A percentile compares a stretch with the other conserved stretches of the same genome.
These are phyloP conservation scores for Copsychus sechellarum DNA, from an alignment of 2,113 vertebrate species.

Conservation along the genomic window DNA sequence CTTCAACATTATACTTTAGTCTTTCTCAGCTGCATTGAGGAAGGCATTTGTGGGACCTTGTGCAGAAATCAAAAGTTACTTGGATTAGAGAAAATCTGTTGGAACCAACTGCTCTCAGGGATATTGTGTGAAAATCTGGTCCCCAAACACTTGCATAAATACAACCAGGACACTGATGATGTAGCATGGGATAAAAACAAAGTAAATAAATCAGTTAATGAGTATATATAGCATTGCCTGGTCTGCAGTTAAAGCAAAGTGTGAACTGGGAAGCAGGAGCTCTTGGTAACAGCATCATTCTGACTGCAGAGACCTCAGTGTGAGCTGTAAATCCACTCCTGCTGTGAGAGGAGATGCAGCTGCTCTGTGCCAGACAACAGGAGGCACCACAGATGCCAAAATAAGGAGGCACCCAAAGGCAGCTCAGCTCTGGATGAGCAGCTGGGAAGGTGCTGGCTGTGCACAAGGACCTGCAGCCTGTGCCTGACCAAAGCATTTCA, in stretches of 20 bases:
- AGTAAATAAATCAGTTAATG: not conserved
- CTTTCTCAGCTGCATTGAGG: accelerated
- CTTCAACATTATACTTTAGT: not conserved
- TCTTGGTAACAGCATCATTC: not conserved
- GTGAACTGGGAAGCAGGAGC: not conserved
- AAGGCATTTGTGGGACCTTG: not conserved
- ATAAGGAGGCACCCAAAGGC: not conserved
- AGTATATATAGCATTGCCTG: not conserved
- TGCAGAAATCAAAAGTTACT: not conserved
- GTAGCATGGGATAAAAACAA: not conserved
- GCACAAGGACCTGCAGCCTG: not conserved
- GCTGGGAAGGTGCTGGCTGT: not conserved
- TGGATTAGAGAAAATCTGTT: not conserved
- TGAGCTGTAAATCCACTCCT: not conserved
- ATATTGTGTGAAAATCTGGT: not conserved
- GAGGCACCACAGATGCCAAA: not conserved
- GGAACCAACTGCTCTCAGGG: not conserved
- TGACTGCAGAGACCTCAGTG: too few species aligned
- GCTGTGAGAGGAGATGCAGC: not conserved
- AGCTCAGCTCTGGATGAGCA: not conserved
- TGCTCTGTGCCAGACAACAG: not conserved
- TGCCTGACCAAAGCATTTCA: not conserved
- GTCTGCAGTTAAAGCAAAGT: not conserved
- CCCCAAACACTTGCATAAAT: not conserved
- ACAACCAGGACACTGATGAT: not conserved